phyloP scores from a whole-genome alignment of 2,888 invertebrate genomes.

The Dasypolia templi region DNA sequence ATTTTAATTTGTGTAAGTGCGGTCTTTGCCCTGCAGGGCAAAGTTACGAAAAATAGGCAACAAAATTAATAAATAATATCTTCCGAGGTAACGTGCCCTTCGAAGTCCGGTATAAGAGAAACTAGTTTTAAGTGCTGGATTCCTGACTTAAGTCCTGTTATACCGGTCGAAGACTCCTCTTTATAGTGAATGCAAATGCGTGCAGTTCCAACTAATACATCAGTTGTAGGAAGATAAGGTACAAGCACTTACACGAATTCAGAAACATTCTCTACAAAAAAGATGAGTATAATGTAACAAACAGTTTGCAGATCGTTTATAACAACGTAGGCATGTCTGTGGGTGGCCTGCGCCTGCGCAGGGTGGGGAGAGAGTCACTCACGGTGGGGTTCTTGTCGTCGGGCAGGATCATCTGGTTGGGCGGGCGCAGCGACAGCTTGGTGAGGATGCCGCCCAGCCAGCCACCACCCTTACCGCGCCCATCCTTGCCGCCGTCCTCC shows the following conservation, averaged over 20 bases:
- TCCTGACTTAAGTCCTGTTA: background rate
- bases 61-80: background rate
- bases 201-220: background rate
- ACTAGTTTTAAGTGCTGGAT: background rate
- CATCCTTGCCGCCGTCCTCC: conserved; percentile 58
- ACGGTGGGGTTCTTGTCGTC: conserved; percentile 98
- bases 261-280: background rate
- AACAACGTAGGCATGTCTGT: conserved; percentile 74
- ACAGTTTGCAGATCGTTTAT: conserved; percentile 46
- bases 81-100: background rate
- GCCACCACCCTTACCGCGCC: conserved; percentile 85
- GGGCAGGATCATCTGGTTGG: conserved; percentile 98
- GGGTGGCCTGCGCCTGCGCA: conserved; percentile 18
- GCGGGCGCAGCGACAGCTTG: conserved; percentile 95
- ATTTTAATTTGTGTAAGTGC: background rate
- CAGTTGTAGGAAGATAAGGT: background rate
- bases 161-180: background rate
- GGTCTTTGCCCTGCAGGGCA: background rate
- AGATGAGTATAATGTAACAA: background rate
- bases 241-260: conserved; percentile 10
- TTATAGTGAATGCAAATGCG: too few species aligned
- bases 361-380: conserved; percentile 77
- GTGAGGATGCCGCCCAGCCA: conserved; percentile 97
- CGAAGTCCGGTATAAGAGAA: background rate
- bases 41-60: too few species aligned